Percentiles rank a stretch among this genome's conserved stretches.
These are phyloP conservation scores for Orthosia incerta DNA, from an alignment of 2,888 invertebrate species.

Conservation along the genomic window DNA sequence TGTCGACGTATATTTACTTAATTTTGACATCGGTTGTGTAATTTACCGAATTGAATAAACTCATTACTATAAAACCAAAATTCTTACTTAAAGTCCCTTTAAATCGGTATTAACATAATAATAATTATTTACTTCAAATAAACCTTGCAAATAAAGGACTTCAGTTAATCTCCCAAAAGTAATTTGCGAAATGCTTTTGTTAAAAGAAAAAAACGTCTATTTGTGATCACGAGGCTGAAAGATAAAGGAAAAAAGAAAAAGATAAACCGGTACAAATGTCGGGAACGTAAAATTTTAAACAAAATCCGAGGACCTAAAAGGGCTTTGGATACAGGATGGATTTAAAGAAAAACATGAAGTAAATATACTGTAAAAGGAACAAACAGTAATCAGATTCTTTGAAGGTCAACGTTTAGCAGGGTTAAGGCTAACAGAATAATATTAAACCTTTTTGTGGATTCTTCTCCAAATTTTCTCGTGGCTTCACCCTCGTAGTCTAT, in stretches of 20 bases:
- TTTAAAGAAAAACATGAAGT: slow-evolving; percentile 36
- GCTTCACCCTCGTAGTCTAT: too few species aligned
- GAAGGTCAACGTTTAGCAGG: background rate
- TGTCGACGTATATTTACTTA: background rate
- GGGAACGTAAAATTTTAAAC: slow-evolving; percentile 40
- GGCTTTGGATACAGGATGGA: slow-evolving; percentile 24
- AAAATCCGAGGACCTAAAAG: slow-evolving; percentile 12
- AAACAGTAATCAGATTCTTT: background rate
- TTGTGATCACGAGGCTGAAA: slow-evolving; percentile 50
- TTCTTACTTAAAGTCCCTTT: background rate
- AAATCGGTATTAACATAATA: slow-evolving; percentile 14
- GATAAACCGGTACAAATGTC: slow-evolving; percentile 40
- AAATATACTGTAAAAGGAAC: slow-evolving; percentile 18
- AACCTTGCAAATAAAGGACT: slow-evolving; percentile 39
- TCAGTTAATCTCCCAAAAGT: slow-evolving; percentile 50
- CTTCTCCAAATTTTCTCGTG: too few species aligned
- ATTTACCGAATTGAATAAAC: background rate
- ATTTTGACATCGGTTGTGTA: background rate
- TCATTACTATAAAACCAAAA: background rate
- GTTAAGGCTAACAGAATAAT: background rate
- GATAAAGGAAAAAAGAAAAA: slow-evolving; percentile 43
- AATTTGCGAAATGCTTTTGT: slow-evolving; percentile 53
- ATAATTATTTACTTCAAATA: slow-evolving; percentile 47
- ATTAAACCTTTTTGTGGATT: background rate
- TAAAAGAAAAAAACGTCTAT: slow-evolving; percentile 45